A percentile compares a stretch with the other conserved stretches of the same genome.
These are phyloP conservation scores for Grapholita molesta DNA, from an alignment of 1,140 invertebrate genomes.

Conservation along the genomic window DNA sequence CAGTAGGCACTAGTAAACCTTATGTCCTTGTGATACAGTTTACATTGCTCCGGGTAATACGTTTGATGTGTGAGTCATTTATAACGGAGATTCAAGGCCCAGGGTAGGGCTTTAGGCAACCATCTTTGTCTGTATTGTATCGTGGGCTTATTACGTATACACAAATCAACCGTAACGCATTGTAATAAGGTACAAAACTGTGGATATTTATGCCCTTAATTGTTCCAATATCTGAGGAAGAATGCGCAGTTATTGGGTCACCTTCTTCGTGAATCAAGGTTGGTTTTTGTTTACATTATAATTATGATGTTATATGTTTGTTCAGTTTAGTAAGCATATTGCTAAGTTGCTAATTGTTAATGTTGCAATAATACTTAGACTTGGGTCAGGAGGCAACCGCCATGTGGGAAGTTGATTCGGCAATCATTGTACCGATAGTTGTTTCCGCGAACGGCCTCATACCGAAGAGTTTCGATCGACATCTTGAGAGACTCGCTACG, in stretches of 20 bases:
- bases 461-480: too few species aligned
- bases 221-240: not conserved
- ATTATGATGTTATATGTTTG: too few species aligned
- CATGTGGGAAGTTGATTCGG: too few species aligned
- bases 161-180: too few species aligned
- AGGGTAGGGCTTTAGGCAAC: slow-evolving; percentile 13
- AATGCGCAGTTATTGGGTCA: not conserved
- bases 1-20: not conserved
- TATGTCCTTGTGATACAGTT: not conserved
- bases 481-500: too few species aligned
- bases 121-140: not conserved
- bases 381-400: too few species aligned
- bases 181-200: too few species aligned
- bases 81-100: slow-evolving; percentile 8
- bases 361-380: too few species aligned
- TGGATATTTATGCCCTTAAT: not conserved
- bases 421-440: too few species aligned
- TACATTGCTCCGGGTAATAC: not conserved
- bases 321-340: too few species aligned
- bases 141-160: not conserved
- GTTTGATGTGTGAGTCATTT: not conserved
- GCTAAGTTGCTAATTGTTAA: too few species aligned
- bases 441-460: too few species aligned
- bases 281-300: not conserved
- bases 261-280: not conserved